These are phyloP conservation scores for Labia minor DNA, from an alignment of 2,888 invertebrate species.

Conservation along the genomic window DNA sequence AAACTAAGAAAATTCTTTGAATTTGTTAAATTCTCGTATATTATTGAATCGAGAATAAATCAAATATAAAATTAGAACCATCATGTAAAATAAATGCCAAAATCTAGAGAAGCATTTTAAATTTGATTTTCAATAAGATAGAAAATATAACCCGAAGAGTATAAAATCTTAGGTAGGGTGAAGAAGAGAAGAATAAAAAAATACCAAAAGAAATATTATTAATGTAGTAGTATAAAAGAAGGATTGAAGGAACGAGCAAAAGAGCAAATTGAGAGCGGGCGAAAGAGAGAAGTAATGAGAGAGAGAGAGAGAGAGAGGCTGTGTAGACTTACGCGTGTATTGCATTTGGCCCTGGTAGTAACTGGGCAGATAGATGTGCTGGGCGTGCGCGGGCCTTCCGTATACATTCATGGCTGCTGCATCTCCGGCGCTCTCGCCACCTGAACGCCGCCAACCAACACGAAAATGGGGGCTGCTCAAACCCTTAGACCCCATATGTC, in stretches of 20 bases:
- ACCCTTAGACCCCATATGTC: background rate
- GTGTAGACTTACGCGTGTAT: conserved; percentile 28
- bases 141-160: conserved; percentile 13
- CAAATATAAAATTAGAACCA: background rate
- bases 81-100: background rate
- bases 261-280: background rate
- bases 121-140: background rate
- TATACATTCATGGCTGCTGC: conserved; percentile 33
- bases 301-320: conserved; percentile 17
- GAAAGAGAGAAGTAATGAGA: conserved; percentile 9
- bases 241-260: background rate
- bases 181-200: background rate
- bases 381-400: conserved; percentile 41
- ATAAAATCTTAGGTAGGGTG: background rate
- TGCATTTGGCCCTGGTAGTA: conserved; percentile 43
- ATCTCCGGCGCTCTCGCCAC: conserved; percentile 29
- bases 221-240: background rate
- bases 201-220: background rate
- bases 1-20: too few species aligned
- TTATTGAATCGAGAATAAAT: too few species aligned
- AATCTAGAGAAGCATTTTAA: background rate
- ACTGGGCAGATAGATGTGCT: conserved; percentile 44
- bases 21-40: too few species aligned
- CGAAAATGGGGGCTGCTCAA: background rate
- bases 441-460: conserved; percentile 24